These are phyloP conservation scores for Ceratina calcarata DNA, from an alignment of 1,140 invertebrate genomes.

Conservation along the genomic window DNA sequence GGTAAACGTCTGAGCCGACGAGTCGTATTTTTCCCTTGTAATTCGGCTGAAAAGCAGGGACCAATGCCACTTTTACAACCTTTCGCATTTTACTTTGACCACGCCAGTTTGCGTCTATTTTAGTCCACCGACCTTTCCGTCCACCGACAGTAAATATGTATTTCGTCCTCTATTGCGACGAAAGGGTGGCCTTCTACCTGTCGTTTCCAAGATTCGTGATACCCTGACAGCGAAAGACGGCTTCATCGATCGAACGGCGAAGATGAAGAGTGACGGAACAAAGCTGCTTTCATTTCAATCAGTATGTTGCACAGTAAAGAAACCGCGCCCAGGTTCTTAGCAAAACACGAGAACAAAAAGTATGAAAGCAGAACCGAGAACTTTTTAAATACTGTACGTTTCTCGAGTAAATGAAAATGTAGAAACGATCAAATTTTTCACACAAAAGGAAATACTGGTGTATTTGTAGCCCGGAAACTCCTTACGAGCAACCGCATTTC, in stretches of 20 bases:
- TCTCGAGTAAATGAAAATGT: too few species aligned
- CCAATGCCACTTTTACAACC: background rate
- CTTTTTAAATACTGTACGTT: too few species aligned
- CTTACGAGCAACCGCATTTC: conserved; percentile 29
- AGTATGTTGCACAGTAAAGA: background rate
- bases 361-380: background rate
- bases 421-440: too few species aligned
- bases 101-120: conserved; percentile 25
- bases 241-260: conserved; percentile 17
- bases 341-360: background rate
- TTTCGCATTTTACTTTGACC: background rate
- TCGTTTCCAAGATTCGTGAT: conserved; percentile 1
- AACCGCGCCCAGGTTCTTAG: background rate
- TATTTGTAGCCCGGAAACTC: conserved; percentile 12
- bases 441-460: background rate
- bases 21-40: background rate
- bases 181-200: conserved; percentile 17
- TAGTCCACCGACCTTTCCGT: conserved; percentile 24
- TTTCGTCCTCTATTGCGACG: conserved; percentile 13
- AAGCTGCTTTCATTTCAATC: background rate
- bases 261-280: conserved; percentile 15
- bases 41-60: background rate
- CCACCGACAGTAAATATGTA: conserved; percentile 2
- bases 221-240: background rate
- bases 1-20: background rate